phyloP scores from a whole-genome alignment of 2,888 invertebrate species.

The Tiliacea citrago region DNA sequence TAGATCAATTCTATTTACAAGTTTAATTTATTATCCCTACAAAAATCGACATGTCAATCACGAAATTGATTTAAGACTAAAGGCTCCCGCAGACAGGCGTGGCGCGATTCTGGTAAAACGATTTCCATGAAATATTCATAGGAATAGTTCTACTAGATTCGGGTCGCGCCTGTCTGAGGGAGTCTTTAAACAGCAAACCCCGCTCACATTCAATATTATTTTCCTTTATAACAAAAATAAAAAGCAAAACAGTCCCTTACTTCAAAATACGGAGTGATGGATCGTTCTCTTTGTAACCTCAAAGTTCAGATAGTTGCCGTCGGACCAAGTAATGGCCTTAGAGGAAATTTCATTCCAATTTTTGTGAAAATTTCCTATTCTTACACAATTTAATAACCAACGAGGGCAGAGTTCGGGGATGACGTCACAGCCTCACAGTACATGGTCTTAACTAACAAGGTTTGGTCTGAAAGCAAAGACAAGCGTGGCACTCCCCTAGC shows the following conservation, averaged over 20 bases:
- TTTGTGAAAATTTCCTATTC: conserved; percentile 58
- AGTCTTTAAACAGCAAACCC: background rate
- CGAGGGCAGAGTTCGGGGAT: conserved; percentile 70
- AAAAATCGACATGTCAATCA: conserved; percentile 27
- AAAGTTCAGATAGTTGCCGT: conserved; percentile 58
- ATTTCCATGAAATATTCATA: no score
- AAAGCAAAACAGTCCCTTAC: conserved; percentile 58
- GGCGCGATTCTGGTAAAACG: no score
- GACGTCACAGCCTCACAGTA: conserved; percentile 69
- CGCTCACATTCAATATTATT: conserved; percentile 32
- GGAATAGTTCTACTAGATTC: no score
- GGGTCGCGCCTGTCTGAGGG: no score
- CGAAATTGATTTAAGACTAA: conserved; percentile 6
- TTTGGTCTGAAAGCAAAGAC: conserved; percentile 76
- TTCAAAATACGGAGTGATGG: conserved; percentile 61
- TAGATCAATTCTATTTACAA: background rate
- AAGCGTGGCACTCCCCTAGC: conserved; percentile 63
- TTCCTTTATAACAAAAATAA: conserved; percentile 43
- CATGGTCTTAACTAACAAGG: conserved; percentile 73
- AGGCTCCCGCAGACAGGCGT: no score
- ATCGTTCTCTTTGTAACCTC: conserved; percentile 59
- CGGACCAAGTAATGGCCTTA: conserved; percentile 43
- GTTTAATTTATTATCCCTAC: conserved; percentile 13
- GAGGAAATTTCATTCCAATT: conserved; percentile 60
- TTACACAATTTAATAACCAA: conserved; percentile 75